These are phyloP conservation scores for Sciurus carolinensis DNA, from an alignment of 2,797 vertebrate species.

Conservation along the genomic window DNA sequence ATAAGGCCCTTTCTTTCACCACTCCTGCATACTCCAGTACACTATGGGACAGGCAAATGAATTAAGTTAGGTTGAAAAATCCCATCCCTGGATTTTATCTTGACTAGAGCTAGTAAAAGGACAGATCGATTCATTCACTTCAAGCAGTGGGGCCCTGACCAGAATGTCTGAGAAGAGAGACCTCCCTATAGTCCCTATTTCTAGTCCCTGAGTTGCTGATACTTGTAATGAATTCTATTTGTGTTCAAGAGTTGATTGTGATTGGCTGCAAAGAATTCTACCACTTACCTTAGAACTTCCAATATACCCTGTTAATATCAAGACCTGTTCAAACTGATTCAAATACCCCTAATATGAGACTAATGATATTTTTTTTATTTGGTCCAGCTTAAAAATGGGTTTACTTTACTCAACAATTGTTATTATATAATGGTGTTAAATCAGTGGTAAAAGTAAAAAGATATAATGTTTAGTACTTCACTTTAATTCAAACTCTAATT, in stretches of 20 bases:
- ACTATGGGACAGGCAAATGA: background rate
- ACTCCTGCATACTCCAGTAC: background rate
- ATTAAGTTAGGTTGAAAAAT: background rate
- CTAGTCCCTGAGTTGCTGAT: background rate
- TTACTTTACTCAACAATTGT: background rate
- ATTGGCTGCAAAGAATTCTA: background rate
- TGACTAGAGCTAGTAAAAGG: background rate
- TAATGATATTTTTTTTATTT: background rate
- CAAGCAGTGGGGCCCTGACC: background rate
- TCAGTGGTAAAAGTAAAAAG: constrained; percentile 11
- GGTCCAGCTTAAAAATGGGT: background rate
- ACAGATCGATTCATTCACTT: background rate
- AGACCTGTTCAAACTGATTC: background rate
- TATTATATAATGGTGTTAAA: background rate
- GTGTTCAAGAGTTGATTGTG: background rate
- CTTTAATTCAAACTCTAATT: constrained; percentile 46
- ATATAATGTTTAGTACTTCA: background rate
- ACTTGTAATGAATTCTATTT: background rate
- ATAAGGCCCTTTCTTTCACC: background rate
- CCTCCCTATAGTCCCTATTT: background rate
- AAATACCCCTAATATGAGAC: background rate
- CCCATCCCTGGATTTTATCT: background rate
- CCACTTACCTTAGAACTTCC: background rate
- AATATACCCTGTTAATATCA: constrained; percentile 13
- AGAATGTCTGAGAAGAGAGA: background rate